Evolutionary conservation across 2,797 vertebrate species (phyloP), one percentile per base, ranked within the genome.

Genomic region (Bradypodion pumilum): DNA sequence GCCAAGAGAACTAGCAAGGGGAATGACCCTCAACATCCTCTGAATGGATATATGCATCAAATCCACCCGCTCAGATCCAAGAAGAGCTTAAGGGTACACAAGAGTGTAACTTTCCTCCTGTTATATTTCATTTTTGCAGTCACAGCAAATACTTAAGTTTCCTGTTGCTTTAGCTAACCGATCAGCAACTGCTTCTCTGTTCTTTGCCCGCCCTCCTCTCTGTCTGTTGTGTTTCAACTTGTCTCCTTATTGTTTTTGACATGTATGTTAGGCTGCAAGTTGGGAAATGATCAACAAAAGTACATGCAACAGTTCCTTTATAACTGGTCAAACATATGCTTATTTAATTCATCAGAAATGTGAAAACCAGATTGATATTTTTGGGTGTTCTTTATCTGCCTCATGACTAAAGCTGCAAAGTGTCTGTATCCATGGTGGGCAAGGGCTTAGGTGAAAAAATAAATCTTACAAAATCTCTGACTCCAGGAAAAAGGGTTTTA

Each of bases 351-450:
- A 40, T 9, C 16, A 81, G 52, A 74, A 76, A 85, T 76, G 65
- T 85, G 84, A 70, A 85, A 80, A 85, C 85, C 73, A 85, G 78
- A 65, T 69, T 66, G 56, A 76, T 85, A 68, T 60, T 81, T 83
- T 76, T 85, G 73, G 27, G 63, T 85, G 56, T 85, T 76, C 78
- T 81, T 78, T 74, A 42, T 29, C 44, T 78, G 66, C 56, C 42
- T 78, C 66, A 74, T 37, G 79, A 69, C 37, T 81, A 42, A 76
- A 75, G 65, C 35, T 56, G 7, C 70, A 62, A 79, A 72, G 65
- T 81, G 81, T 75, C 78, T 81, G 23, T 85, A 81, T 85, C 63
- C 78, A 77, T 70, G 73, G 78, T 81, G 73, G 73, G 35, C 40
- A 81, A 85, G 65, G 25, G 21, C 27, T 81, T 76, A 76, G 74